Conservation (phyloP, 2,113 vertebrate species). For the Malurus elegans region DNA sequence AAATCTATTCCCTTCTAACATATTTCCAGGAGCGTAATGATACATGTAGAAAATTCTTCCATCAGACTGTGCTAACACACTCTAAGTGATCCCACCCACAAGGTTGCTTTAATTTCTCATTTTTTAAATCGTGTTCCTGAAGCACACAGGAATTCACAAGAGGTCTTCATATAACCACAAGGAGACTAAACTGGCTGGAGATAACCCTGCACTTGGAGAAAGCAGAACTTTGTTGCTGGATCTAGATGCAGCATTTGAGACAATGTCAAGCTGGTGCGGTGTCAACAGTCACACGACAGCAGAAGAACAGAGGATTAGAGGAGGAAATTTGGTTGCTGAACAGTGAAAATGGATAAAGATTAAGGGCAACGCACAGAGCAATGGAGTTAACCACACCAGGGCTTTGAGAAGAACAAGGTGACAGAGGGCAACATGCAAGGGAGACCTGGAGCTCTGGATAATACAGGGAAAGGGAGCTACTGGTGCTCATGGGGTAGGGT, state of each 20-base stretch:
- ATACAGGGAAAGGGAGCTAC: neutral
- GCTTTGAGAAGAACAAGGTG: neutral
- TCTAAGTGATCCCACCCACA: neutral
- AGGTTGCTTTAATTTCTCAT: neutral
- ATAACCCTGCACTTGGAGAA: neutral
- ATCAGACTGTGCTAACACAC: neutral
- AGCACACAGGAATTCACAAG: neutral
- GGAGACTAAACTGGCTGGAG: neutral
- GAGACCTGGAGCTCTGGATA: neutral
- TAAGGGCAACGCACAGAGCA: fast-evolving
- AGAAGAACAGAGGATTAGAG: neutral
- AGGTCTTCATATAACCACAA: fast-evolving
- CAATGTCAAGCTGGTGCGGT: neutral
- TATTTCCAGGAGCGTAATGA: neutral
- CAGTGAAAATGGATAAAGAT: neutral
- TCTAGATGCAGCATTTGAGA: neutral
- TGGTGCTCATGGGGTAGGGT: neutral
- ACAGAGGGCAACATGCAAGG: neutral
- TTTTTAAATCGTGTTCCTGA: neutral
- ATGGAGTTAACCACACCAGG: neutral
- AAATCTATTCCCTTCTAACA: neutral
- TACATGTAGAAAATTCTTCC: neutral
- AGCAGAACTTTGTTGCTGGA: neutral
- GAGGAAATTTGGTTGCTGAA: neutral
- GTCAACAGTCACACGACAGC: neutral